These are phyloP conservation scores for Tangara arthus DNA, from an alignment of 2,797 vertebrate genomes.

Conservation along the genomic window DNA sequence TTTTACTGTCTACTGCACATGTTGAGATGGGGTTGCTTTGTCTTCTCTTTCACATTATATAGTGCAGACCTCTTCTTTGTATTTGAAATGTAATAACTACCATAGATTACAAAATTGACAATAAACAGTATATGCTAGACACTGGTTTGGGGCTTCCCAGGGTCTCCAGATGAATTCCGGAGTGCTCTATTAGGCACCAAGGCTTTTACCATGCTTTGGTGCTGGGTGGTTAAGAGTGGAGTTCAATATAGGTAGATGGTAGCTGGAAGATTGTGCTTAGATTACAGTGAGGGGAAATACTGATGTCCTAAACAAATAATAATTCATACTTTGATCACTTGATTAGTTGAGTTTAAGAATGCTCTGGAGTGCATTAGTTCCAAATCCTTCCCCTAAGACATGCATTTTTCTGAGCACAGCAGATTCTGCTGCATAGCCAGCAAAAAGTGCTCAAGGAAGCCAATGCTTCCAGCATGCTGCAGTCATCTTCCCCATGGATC, in stretches of 20 bases:
- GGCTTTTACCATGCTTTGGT: neutral
- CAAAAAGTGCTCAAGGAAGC: neutral
- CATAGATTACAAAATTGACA: neutral
- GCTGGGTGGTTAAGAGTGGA: neutral
- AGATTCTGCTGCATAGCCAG: neutral
- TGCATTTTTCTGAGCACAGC: neutral
- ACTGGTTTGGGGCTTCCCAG: neutral
- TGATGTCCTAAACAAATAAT: neutral
- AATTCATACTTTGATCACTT: neutral
- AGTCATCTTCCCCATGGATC: neutral
- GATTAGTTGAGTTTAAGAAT: neutral
- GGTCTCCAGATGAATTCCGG: neutral
- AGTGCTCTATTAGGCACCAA: neutral
- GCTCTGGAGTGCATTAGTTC: neutral
- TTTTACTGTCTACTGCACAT: constrained; percentile 55
- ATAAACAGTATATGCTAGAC: neutral
- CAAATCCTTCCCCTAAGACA: neutral
- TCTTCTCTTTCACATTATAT: constrained; percentile 23
- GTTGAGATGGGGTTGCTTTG: constrained; percentile 36
- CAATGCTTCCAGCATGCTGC: neutral
- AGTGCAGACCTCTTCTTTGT: neutral
- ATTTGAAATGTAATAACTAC: constrained; percentile 9
- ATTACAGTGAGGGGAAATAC: neutral
- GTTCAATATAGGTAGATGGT: neutral
- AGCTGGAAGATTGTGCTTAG: neutral